These are phyloP conservation scores for Synergus umbraculus DNA, from an alignment of 2,888 invertebrate genomes.

Conservation along the genomic window DNA sequence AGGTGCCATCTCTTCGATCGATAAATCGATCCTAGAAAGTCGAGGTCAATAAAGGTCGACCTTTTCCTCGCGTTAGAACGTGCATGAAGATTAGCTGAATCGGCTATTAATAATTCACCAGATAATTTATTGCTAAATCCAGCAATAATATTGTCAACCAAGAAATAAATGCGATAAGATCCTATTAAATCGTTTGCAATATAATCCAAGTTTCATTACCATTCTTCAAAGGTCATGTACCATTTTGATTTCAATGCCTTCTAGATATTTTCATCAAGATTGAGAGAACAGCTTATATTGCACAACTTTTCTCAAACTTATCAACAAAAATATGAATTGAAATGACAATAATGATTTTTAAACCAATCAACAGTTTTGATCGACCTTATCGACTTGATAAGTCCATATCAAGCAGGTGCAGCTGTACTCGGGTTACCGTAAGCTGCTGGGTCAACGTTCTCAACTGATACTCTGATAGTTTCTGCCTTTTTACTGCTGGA, in stretches of 20 bases:
- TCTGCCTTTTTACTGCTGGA: slow-evolving; percentile 10
- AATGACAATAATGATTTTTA: not conserved
- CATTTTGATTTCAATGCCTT: not conserved
- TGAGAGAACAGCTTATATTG: not conserved
- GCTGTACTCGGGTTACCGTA: slow-evolving; percentile 69
- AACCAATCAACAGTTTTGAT: not conserved
- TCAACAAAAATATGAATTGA: not conserved
- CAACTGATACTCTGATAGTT: slow-evolving; percentile 46
- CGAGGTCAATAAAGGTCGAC: slow-evolving; percentile 29
- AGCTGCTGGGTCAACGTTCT: slow-evolving; percentile 74
- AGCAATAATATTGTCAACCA: slow-evolving; percentile 5
- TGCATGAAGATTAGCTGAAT: slow-evolving; percentile 33
- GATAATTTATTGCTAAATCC: slow-evolving; percentile 17
- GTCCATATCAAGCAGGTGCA: slow-evolving; percentile 66
- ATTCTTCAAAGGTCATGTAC: not conserved
- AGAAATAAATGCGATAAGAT: not conserved
- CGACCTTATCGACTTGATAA: slow-evolving; percentile 7
- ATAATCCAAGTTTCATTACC: not conserved
- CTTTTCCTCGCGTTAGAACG: slow-evolving; percentile 19
- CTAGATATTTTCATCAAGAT: not conserved
- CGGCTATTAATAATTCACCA: slow-evolving; percentile 33
- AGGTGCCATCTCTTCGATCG: not conserved
- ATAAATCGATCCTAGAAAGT: slow-evolving; percentile 39
- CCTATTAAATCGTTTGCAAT: not conserved
- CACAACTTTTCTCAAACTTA: too few relatives aligned